Percentiles rank a stretch among this genome's conserved stretches.
These are phyloP conservation scores for Allolobophora icterica DNA, from an alignment of 2,888 invertebrate species.

Conservation along the genomic window DNA sequence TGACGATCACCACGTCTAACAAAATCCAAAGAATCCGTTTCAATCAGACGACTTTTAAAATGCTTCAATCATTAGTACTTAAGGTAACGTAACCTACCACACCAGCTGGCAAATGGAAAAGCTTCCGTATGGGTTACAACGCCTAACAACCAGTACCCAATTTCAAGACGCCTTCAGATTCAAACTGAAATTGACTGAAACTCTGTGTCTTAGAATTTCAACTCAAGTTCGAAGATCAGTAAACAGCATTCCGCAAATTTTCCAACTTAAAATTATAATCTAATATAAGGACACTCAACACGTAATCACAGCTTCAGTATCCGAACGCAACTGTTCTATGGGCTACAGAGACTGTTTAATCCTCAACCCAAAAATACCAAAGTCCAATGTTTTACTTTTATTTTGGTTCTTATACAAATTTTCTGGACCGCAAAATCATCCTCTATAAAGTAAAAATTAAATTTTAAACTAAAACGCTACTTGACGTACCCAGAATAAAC, in stretches of 20 bases:
- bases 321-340: neutral
- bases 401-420: neutral
- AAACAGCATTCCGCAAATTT: too few species aligned
- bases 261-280: too few species aligned
- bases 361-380: neutral
- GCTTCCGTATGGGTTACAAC: neutral
- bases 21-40: neutral
- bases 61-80: neutral
- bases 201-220: too few species aligned
- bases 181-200: neutral
- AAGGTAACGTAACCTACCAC: neutral
- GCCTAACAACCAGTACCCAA: too few species aligned
- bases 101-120: neutral
- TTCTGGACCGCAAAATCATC: neutral
- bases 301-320: neutral
- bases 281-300: too few species aligned
- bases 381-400: neutral
- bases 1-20: neutral
- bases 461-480: neutral
- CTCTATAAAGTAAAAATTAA: neutral
- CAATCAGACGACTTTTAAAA: neutral
- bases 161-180: neutral
- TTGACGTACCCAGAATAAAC: neutral
- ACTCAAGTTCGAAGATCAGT: neutral
- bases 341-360: neutral